Evolutionary conservation across 2,888 invertebrate genomes (phyloP).

Genomic region (Bellardia pandia): DNA sequence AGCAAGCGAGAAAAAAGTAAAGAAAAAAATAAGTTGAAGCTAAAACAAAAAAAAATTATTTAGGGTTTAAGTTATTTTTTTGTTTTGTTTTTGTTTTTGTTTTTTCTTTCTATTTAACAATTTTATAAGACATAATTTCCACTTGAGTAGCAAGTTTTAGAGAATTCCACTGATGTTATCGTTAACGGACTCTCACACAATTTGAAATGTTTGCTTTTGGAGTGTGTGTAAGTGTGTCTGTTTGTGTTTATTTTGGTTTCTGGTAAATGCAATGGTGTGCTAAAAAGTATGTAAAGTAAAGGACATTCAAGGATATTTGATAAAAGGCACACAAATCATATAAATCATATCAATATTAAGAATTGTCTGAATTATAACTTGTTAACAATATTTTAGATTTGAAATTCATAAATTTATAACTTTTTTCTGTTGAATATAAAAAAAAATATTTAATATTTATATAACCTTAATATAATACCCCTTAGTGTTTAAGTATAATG

Average conservation of each 20-base stretch:
- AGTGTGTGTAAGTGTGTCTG: neutral
- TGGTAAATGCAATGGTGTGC: neutral
- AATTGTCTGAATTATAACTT: too few relatives aligned
- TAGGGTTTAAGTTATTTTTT: slow-evolving; percentile 21
- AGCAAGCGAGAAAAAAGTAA: neutral
- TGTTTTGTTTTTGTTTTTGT: neutral
- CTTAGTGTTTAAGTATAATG: neutral
- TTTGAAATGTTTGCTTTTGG: slow-evolving; percentile 41
- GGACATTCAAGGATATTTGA: neutral
- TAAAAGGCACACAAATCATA: neutral
- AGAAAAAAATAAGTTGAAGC: neutral
- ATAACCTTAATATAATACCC: neutral
- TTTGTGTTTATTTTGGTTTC: slow-evolving; percentile 7
- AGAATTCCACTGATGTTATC: slow-evolving; percentile 61
- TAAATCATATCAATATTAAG: too few relatives aligned
- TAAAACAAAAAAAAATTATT: slow-evolving; percentile 33
- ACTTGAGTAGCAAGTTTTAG: slow-evolving; percentile 47
- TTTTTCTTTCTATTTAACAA: slow-evolving; percentile 18
- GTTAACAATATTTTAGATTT: too few relatives aligned
- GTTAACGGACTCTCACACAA: slow-evolving; percentile 41
- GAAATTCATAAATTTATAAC: too few relatives aligned
- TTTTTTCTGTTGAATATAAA: too few relatives aligned
- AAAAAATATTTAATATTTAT: too few relatives aligned
- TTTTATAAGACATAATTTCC: slow-evolving; percentile 56
- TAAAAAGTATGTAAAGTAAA: neutral